Evolutionary conservation across 1,140 invertebrate genomes (phyloP).

Genomic region (Forficula auricularia): DNA sequence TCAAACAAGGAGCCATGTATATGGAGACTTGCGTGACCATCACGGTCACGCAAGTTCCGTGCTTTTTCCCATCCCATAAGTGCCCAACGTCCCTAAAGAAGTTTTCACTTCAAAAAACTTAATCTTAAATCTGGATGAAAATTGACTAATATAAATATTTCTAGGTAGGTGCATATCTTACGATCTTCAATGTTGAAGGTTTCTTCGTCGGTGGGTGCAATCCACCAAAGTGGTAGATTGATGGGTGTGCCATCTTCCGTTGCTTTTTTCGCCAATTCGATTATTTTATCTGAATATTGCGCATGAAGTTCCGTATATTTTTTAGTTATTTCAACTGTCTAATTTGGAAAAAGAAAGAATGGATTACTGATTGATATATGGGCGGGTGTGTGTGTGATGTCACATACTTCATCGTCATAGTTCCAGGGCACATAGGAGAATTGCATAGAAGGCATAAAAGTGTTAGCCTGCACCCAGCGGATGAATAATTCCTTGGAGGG

Average conservation of each 20-base stretch:
- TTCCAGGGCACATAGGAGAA: conserved; percentile 80
- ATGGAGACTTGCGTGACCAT: too few species aligned
- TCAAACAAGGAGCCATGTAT: too few species aligned
- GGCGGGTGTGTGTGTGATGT: too few species aligned
- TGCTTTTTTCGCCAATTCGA: conserved; percentile 37
- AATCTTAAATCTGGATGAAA: too few species aligned
- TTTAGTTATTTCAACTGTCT: conserved; percentile 43
- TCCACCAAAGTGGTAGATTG: conserved; percentile 81
- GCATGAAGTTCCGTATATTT: conserved; percentile 49
- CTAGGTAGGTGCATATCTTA: too few species aligned
- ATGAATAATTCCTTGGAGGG: conserved; percentile 62
- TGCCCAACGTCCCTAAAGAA: too few species aligned
- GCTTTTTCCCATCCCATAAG: too few species aligned
- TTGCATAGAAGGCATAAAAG: conserved; percentile 74
- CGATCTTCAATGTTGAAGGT: too few species aligned
- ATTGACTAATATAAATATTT: too few species aligned
- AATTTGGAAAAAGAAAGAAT: conserved; percentile 7
- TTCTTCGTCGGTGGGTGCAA: conserved; percentile 25
- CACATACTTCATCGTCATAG: conserved; percentile 44
- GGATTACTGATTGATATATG: too few species aligned
- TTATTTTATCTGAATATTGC: conserved; percentile 41
- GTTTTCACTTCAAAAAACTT: too few species aligned
- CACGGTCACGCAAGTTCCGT: too few species aligned
- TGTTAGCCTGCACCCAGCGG: conserved; percentile 72
- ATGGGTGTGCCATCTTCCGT: conserved; percentile 47